These are phyloP conservation scores for Pyrocephalus nanus DNA, from an alignment of 2,797 vertebrate species.

Conservation along the genomic window DNA sequence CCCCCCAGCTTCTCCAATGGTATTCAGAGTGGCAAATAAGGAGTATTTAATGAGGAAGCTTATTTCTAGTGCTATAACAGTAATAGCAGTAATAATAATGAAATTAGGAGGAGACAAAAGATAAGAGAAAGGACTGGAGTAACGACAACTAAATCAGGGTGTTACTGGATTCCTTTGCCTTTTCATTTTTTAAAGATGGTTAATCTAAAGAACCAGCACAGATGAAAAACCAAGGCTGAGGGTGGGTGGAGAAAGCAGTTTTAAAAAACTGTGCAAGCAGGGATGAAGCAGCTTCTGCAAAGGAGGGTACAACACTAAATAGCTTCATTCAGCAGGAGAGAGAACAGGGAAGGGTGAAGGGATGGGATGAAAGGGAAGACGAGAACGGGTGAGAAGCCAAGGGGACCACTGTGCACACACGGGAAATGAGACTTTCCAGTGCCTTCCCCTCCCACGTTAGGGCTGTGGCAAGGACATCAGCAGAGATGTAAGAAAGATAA, in stretches of 20 bases:
- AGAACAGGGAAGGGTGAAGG: background rate
- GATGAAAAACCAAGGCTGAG: constrained; percentile 3
- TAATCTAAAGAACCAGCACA: background rate
- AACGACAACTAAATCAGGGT: background rate
- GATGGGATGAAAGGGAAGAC: background rate
- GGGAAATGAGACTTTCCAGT: background rate
- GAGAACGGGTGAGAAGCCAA: background rate
- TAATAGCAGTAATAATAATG: background rate
- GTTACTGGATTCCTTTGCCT: background rate
- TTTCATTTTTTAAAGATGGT: background rate
- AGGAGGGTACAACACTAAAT: constrained; percentile 1
- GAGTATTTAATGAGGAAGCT: background rate
- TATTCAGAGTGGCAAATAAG: constrained; percentile 15
- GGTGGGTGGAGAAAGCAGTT: constrained; percentile 30
- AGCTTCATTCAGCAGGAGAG: constrained; percentile 3
- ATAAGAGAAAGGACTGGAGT: background rate
- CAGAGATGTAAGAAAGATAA: background rate
- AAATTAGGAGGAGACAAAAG: background rate
- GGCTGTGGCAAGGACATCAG: background rate
- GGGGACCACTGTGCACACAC: background rate
- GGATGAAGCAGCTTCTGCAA: constrained; percentile 47
- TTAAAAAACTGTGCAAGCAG: constrained; percentile 44
- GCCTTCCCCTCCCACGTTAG: background rate
- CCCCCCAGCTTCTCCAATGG: background rate
- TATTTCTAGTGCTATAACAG: background rate